Evolutionary conservation across 2,888 invertebrate genomes (phyloP).

Genomic region (Stegophylla sp.): DNA sequence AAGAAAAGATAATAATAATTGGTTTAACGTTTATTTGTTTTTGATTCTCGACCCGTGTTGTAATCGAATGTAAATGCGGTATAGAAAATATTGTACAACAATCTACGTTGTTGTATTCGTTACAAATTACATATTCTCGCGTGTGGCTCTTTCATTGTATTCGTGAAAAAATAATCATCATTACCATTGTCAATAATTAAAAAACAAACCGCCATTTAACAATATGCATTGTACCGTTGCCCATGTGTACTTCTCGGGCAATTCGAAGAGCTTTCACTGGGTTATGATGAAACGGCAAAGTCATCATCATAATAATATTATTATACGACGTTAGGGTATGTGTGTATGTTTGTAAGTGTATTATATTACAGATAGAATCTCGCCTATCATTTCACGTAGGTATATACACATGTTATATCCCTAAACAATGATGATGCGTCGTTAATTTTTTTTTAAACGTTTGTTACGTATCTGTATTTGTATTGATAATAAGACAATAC

Average conservation of each 20-base stretch:
- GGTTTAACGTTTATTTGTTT: too few species aligned
- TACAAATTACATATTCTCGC: neutral
- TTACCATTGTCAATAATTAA: conserved; percentile 4
- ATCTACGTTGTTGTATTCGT: too few species aligned
- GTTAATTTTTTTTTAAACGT: conserved; percentile 22
- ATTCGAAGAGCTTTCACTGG: conserved; percentile 33
- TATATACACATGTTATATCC: conserved; percentile 33
- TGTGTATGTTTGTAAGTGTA: neutral
- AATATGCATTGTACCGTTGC: conserved; percentile 7
- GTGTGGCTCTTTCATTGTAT: neutral
- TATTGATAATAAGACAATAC: conserved; percentile 39
- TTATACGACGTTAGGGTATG: conserved; percentile 1
- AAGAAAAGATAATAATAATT: too few species aligned
- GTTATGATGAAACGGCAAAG: conserved; percentile 11
- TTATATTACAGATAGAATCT: conserved; percentile 31
- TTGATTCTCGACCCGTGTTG: too few species aligned
- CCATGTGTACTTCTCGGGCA: neutral
- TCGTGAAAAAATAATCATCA: neutral
- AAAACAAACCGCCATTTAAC: conserved; percentile 17
- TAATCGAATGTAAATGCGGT: too few species aligned
- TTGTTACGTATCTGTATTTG: conserved; percentile 27
- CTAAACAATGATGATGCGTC: neutral
- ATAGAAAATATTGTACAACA: too few species aligned
- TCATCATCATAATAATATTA: conserved; percentile 28
- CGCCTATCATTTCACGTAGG: conserved; percentile 25